These are phyloP conservation scores for Danio tinwini DNA, from an alignment of 2,797 vertebrate genomes.

Conservation along the genomic window DNA sequence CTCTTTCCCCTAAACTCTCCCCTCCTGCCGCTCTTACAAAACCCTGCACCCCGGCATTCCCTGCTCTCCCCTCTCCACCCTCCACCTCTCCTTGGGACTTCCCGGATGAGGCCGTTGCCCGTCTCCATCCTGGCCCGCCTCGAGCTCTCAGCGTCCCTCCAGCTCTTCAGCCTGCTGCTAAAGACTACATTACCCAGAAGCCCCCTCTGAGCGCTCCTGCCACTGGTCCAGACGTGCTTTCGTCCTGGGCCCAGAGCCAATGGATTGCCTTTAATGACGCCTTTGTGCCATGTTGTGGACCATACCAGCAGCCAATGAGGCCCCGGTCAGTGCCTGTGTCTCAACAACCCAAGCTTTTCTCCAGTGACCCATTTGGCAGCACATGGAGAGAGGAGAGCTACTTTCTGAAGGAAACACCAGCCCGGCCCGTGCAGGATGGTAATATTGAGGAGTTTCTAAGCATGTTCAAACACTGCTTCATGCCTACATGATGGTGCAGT, in stretches of 20 bases:
- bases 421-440: slow-evolving; percentile 69
- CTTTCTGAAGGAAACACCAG: slow-evolving; percentile 64
- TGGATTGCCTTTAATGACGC: slow-evolving; percentile 85
- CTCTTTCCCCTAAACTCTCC: slow-evolving; percentile 10
- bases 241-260: slow-evolving; percentile 80
- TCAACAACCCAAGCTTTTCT: slow-evolving; percentile 67
- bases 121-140: slow-evolving; percentile 69
- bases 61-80: slow-evolving; percentile 72
- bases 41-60: slow-evolving; percentile 56
- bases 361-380: slow-evolving; percentile 74
- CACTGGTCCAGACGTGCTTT: slow-evolving; percentile 68
- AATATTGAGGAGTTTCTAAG: slow-evolving; percentile 65
- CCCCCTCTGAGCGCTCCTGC: slow-evolving; percentile 65
- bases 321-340: slow-evolving; percentile 67
- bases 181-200: slow-evolving; percentile 54
- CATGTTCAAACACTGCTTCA: slow-evolving; percentile 50
- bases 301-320: slow-evolving; percentile 57
- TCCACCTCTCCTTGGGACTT: slow-evolving; percentile 75
- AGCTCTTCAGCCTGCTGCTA: slow-evolving; percentile 68
- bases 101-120: slow-evolving; percentile 74
- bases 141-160: slow-evolving; percentile 79
- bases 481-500: slow-evolving; percentile 56
- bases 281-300: slow-evolving; percentile 64
- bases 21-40: slow-evolving; percentile 60
- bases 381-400: slow-evolving; percentile 72